Percentiles rank a stretch among this genome's conserved stretches.
These are phyloP conservation scores for Brachylomia viminalis DNA, from an alignment of 2,888 invertebrate species.

Conservation along the genomic window DNA sequence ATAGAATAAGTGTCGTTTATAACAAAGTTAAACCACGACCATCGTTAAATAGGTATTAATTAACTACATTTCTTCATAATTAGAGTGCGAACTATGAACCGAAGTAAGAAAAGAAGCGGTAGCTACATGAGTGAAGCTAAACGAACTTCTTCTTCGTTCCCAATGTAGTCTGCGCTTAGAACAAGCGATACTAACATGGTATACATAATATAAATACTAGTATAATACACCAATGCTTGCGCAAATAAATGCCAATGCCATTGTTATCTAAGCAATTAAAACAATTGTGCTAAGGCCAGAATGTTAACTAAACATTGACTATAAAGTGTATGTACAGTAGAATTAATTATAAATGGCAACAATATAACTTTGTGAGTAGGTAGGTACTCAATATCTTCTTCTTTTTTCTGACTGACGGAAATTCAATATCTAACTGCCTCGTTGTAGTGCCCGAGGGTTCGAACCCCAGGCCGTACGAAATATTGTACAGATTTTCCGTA, in stretches of 20 bases:
- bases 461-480: background rate
- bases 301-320: background rate
- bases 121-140: background rate
- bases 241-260: constrained; percentile 4
- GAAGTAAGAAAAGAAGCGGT: background rate
- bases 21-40: background rate
- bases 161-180: background rate
- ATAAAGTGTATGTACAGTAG: background rate
- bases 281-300: background rate
- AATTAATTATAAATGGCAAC: background rate
- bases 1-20: background rate
- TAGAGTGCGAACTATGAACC: too few relatives aligned
- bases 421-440: background rate
- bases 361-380: background rate
- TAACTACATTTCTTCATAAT: background rate
- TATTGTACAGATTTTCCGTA: background rate
- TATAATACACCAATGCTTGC: background rate
- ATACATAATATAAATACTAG: background rate
- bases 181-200: background rate
- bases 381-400: background rate
- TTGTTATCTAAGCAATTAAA: constrained; percentile 7
- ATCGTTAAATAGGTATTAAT: background rate
- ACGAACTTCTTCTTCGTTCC: background rate
- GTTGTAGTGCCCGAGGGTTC: background rate
- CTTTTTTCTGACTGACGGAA: background rate